Evolutionary conservation across 2,113 vertebrate genomes (phyloP).

Genomic region (Solea solea): DNA sequence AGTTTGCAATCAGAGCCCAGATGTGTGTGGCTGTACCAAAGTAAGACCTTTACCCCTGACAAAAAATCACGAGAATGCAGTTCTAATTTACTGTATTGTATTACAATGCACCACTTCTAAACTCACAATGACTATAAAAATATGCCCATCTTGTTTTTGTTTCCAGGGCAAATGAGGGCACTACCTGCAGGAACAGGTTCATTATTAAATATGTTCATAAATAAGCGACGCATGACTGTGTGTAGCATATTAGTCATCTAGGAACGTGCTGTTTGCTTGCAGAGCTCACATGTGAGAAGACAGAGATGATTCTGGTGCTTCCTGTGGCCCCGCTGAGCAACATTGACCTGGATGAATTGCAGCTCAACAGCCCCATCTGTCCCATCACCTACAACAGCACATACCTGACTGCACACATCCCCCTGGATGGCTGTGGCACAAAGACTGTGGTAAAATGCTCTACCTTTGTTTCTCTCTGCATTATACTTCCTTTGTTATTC

Average conservation of each 20-base stretch:
- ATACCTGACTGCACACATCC: conserved; percentile 67
- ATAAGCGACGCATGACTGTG: no score
- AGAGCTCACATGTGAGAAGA: conserved; percentile 71
- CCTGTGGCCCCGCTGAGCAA: conserved; percentile 60
- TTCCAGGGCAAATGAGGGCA: conserved; percentile 60
- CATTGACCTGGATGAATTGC: conserved; percentile 61
- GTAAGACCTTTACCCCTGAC: conserved; percentile 62
- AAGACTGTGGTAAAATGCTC: conserved; percentile 65
- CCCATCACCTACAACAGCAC: conserved; percentile 70
- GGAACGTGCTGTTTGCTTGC: conserved; percentile 18
- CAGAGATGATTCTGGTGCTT: conserved; percentile 71
- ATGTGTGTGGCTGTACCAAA: conserved; percentile 79
- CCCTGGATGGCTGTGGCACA: conserved; percentile 75
- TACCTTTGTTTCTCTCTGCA: background rate
- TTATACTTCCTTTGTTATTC: background rate
- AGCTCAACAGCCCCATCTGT: conserved; percentile 77
- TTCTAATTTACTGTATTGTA: background rate
- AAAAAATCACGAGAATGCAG: background rate
- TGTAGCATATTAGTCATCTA: background rate
- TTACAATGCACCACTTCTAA: background rate
- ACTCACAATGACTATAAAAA: conserved; percentile 3
- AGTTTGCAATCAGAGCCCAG: conserved; percentile 77
- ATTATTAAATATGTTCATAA: background rate
- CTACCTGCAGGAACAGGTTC: conserved; percentile 76
- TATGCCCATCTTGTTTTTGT: background rate